Conservation (phyloP, 2,888 invertebrate genomes). For the Dicyrtoma fusca region DNA sequence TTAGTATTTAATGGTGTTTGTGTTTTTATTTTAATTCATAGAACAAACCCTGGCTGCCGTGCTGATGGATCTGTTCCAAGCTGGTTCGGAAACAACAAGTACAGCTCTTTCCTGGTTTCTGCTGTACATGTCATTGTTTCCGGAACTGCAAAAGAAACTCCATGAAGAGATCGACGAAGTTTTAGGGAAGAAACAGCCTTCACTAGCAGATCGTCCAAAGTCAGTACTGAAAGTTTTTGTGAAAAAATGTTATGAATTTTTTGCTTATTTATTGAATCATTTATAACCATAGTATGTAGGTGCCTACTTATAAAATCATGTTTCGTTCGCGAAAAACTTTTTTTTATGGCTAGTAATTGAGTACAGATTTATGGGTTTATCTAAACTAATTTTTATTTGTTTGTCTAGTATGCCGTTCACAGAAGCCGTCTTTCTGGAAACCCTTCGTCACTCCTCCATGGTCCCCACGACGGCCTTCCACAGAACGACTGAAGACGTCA, state of each 20-base stretch:
- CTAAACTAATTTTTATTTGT: no score
- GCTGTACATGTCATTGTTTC: constrained; percentile 45
- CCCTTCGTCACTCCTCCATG: constrained; percentile 43
- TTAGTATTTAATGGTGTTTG: neutral
- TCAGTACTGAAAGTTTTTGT: no score
- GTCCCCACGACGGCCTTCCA: constrained; percentile 48
- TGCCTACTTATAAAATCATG: neutral
- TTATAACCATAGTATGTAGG: no score
- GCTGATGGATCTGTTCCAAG: constrained; percentile 49
- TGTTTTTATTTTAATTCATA: constrained; percentile 15
- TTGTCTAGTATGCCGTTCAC: constrained; percentile 45
- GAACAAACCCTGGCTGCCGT: constrained; percentile 40
- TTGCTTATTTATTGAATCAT: neutral
- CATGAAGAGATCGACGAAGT: constrained; percentile 40
- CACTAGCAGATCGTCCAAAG: constrained; percentile 47
- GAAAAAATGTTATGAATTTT: no score
- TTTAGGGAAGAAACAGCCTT: constrained; percentile 16
- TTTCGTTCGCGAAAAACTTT: no score
- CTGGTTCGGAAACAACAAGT: constrained; percentile 49
- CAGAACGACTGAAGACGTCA: constrained; percentile 36
- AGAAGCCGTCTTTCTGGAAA: constrained; percentile 47
- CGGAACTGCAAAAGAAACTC: constrained; percentile 42
- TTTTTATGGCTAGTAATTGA: neutral
- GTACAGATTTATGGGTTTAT: no score
- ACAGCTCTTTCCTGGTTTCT: constrained; percentile 45